Evolutionary conservation across 1,140 invertebrate species (phyloP).

Genomic region (Musca vetustissima): DNA sequence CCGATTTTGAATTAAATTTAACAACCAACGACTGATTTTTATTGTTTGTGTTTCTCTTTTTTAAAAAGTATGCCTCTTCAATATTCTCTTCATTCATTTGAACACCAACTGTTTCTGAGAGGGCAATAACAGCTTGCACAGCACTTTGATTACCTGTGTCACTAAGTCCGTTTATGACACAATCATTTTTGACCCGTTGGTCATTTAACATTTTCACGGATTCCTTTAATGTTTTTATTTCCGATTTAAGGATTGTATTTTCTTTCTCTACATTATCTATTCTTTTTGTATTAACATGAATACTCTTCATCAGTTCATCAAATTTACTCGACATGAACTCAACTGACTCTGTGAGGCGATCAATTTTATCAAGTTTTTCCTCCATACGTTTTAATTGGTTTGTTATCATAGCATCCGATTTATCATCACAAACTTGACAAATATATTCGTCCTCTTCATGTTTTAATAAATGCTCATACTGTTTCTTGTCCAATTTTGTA

Average conservation of each 20-base stretch:
- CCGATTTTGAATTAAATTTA: not conserved
- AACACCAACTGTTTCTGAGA: not conserved
- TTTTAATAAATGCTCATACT: not conserved
- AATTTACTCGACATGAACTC: not conserved
- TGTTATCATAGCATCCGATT: not conserved
- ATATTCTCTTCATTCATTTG: not conserved
- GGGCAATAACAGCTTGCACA: not conserved
- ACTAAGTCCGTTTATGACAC: not conserved
- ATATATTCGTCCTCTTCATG: not conserved
- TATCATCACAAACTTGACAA: not conserved
- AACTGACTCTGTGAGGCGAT: not conserved
- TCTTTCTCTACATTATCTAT: not conserved
- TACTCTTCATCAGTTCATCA: not conserved
- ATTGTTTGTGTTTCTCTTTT: not conserved
- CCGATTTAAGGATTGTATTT: not conserved
- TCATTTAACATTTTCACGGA: constrained; percentile 1
- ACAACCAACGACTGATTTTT: not conserved
- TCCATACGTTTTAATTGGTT: not conserved
- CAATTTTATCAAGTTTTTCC: not conserved
- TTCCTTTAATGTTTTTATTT: not conserved
- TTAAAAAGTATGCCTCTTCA: not conserved
- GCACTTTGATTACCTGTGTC: not conserved
- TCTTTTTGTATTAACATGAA: not conserved
- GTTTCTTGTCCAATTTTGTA: not conserved
- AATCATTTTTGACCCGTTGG: not conserved